Conservation (phyloP, 2,797 vertebrate genomes). For the Xenopus petersii region DNA sequence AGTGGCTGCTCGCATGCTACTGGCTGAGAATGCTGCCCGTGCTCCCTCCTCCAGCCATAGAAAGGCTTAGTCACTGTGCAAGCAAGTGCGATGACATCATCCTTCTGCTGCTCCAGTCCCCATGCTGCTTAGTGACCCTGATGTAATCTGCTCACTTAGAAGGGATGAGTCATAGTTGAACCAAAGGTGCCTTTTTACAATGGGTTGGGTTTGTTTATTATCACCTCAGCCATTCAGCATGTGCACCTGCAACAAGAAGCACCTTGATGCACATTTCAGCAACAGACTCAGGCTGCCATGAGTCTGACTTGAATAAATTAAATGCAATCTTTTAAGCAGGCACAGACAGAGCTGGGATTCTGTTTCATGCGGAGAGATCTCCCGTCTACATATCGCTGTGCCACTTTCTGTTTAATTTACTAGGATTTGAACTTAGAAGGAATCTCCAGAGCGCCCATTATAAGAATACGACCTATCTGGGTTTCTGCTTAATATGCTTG, state of each 20-base stretch:
- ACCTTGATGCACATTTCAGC: neutral
- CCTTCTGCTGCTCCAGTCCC: conserved; percentile 14
- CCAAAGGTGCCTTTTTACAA: conserved; percentile 20
- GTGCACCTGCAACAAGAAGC: neutral
- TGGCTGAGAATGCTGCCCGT: conserved; percentile 1
- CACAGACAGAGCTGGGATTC: neutral
- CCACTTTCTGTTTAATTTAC: neutral
- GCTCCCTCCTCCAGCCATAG: conserved; percentile 21
- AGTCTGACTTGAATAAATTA: neutral
- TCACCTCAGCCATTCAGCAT: neutral
- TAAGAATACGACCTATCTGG: too few species aligned
- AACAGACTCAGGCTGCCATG: neutral
- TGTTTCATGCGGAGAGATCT: neutral
- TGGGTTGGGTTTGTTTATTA: conserved; percentile 2
- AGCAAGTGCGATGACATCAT: conserved; percentile 38
- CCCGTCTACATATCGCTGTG: neutral
- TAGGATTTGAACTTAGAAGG: neutral
- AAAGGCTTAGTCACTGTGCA: conserved; percentile 44
- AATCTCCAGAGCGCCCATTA: too few species aligned
- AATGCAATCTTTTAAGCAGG: neutral
- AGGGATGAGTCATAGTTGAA: conserved; percentile 38
- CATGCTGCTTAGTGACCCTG: conserved; percentile 36
- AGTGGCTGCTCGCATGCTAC: neutral
- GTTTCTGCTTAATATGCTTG: too few species aligned
- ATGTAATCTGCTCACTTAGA: conserved; percentile 42